Evolutionary conservation across 2,797 vertebrate species (phyloP).

Genomic region (Tapirus indicus): DNA sequence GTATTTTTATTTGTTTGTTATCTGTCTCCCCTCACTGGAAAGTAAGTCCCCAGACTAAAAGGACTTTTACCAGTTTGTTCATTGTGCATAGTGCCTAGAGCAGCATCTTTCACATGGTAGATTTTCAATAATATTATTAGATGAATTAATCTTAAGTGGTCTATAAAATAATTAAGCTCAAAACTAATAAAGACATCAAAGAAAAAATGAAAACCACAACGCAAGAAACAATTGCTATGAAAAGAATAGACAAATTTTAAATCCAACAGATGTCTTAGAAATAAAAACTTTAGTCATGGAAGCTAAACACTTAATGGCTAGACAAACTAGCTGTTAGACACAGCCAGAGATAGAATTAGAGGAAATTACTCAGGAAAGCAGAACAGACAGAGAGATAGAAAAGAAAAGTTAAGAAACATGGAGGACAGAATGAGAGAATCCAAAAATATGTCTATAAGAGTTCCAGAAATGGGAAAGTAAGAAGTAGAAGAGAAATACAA

Average conservation of each 20-base stretch:
- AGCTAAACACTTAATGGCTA: background rate
- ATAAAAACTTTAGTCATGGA: background rate
- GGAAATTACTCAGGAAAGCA: background rate
- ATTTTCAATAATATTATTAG: background rate
- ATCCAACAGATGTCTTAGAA: background rate
- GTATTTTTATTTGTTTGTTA: background rate
- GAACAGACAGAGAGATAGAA: background rate
- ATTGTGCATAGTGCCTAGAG: background rate
- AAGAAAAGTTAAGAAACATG: background rate
- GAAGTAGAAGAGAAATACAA: background rate
- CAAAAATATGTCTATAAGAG: background rate
- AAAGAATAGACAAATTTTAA: background rate
- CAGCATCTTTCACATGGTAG: background rate
- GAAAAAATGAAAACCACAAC: background rate
- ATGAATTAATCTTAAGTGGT: background rate
- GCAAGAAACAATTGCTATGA: background rate
- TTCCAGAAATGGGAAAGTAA: background rate
- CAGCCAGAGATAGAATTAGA: background rate
- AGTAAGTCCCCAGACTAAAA: background rate
- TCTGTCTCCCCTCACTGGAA: background rate
- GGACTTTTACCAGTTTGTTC: background rate
- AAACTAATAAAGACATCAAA: background rate
- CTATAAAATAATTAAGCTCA: background rate
- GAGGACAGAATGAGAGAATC: background rate
- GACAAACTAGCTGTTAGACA: background rate